Conservation (phyloP, 2,888 invertebrate species). For the Nyleta sp. region DNA sequence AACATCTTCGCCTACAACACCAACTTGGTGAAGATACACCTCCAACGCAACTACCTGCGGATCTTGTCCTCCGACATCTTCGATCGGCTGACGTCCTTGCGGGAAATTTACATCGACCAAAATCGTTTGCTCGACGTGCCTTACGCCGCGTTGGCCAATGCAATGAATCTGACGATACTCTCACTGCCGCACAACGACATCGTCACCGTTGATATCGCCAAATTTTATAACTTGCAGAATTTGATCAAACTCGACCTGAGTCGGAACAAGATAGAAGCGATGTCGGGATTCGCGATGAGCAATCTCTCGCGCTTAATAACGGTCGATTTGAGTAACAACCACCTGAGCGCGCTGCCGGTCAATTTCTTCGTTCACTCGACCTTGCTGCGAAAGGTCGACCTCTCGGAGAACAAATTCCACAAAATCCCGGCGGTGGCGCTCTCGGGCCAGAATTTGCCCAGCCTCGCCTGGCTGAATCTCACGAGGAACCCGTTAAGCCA, state of each 20-base stretch:
- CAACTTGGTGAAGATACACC: constrained; percentile 89
- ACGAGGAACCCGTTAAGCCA: constrained; percentile 92
- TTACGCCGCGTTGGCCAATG: constrained; percentile 89
- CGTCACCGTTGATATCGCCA: constrained; percentile 89
- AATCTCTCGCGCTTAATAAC: constrained; percentile 89
- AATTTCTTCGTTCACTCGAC: constrained; percentile 91
- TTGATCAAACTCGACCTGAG: constrained; percentile 90
- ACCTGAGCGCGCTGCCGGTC: constrained; percentile 89
- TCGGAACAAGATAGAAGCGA: constrained; percentile 89
- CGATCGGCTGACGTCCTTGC: constrained; percentile 88
- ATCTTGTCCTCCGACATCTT: constrained; percentile 90
- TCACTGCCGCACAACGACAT: constrained; percentile 88
- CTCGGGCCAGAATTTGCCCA: constrained; percentile 89
- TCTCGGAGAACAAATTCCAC: constrained; percentile 90
- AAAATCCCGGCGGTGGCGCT: constrained; percentile 91
- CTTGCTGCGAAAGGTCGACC: constrained; percentile 88
- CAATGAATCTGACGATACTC: constrained; percentile 89
- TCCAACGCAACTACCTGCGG: constrained; percentile 88
- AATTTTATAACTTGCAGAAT: constrained; percentile 89
- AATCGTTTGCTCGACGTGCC: constrained; percentile 90
- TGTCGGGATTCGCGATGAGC: constrained; percentile 92
- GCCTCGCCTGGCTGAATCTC: constrained; percentile 90
- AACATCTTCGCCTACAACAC: constrained; percentile 90
- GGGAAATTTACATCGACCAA: constrained; percentile 88
- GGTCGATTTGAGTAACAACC: constrained; percentile 90